These are phyloP conservation scores for Timandra comae DNA, from an alignment of 2,888 invertebrate genomes.

Conservation along the genomic window DNA sequence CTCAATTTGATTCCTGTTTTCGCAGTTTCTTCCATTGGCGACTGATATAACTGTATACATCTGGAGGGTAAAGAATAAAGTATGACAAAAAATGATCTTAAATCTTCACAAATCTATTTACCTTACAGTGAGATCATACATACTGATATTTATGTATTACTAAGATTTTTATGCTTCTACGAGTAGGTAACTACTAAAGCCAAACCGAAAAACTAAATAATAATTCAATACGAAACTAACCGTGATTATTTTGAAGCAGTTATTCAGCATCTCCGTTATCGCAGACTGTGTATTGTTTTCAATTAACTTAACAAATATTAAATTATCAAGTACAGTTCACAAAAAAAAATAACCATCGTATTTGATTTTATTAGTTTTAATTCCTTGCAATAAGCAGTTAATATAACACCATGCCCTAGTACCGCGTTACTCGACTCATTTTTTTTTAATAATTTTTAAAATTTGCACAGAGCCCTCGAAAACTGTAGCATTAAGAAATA, in stretches of 20 bases:
- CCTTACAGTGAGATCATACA: not conserved
- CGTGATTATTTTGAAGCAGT: constrained; percentile 32
- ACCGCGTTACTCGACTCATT: too few relatives aligned
- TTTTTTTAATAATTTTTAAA: too few relatives aligned
- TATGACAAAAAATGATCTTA: not conserved
- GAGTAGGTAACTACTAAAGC: not conserved
- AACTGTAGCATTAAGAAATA: too few relatives aligned
- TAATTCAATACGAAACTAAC: constrained; percentile 31
- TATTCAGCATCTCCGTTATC: constrained; percentile 49
- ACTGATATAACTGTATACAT: not conserved
- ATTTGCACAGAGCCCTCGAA: too few relatives aligned
- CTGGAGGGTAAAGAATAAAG: not conserved
- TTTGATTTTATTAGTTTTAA: too few relatives aligned
- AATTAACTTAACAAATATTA: constrained; percentile 33
- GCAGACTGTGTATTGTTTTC: constrained; percentile 27
- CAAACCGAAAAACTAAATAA: constrained; percentile 1
- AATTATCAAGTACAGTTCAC: constrained; percentile 18
- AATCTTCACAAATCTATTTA: not conserved
- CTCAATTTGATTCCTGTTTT: too few relatives aligned
- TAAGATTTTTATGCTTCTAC: not conserved
- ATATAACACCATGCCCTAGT: too few relatives aligned
- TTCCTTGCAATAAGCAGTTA: too few relatives aligned
- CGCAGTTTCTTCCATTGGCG: too few relatives aligned
- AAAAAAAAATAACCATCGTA: too few relatives aligned
- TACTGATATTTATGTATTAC: not conserved